A percentile compares a stretch with the other conserved stretches of the same genome.
phyloP scores from a whole-genome alignment of 2,113 vertebrate genomes.

The Rhinolophus sinicus region DNA sequence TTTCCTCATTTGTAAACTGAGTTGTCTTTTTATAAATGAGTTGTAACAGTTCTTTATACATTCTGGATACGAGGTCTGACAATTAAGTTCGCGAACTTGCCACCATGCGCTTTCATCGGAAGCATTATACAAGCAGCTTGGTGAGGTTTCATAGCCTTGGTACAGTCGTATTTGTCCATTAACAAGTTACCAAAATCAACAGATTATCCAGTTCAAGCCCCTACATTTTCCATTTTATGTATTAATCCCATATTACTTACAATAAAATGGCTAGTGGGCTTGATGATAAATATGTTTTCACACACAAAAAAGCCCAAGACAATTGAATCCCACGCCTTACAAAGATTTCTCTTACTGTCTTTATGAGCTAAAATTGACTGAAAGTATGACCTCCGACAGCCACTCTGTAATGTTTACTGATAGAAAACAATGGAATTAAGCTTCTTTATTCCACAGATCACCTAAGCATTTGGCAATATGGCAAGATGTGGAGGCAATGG shows the following conservation, averaged over 20 bases:
- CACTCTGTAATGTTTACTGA: slow-evolving; percentile 58
- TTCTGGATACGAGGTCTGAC: background rate
- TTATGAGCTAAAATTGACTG: slow-evolving; percentile 35
- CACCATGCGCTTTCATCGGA: no score
- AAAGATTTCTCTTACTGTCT: slow-evolving; percentile 20
- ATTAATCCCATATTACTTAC: background rate
- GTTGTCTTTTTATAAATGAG: background rate
- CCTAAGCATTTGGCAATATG: background rate
- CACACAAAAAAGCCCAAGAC: background rate
- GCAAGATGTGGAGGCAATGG: background rate
- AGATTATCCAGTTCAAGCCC: background rate
- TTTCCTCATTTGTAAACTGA: background rate
- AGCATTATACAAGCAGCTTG: no score
- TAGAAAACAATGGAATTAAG: background rate
- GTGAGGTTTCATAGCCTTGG: no score
- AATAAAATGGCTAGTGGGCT: slow-evolving; percentile 22
- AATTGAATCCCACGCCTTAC: background rate
- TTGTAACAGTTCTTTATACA: background rate
- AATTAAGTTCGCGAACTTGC: no score
- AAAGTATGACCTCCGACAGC: slow-evolving; percentile 33
- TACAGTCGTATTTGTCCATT: background rate
- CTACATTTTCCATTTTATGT: background rate
- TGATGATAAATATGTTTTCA: slow-evolving; percentile 35
- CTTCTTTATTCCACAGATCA: background rate
- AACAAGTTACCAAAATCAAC: slow-evolving; percentile 11